Base-by-base conservation (phyloP, 2,797 vertebrate species). In the Aplochiton taeniatus region DNA sequence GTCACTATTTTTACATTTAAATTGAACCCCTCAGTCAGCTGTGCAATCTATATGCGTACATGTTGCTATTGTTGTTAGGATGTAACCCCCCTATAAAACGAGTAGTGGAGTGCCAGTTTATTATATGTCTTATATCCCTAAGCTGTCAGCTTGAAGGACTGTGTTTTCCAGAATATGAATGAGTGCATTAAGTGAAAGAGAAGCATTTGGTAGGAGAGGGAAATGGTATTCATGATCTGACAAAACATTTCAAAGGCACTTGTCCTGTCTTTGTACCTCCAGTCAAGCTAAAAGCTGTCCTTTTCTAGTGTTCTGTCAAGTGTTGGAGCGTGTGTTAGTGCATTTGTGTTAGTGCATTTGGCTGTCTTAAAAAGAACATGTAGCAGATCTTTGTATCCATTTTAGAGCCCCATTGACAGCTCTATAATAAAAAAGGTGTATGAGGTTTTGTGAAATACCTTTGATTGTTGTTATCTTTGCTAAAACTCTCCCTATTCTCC, bases 311-410 rank as follows among this genome's bases (percentile, higher is more conserved):
- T 19, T 42, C 18, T 14, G 45, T 48, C 49, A 48, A 8, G 43
- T 43, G 55, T 46, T 19, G 13, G n/a, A 53, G n/a, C n/a, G n/a
- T n/a, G 52, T 46, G 13, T 64, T 18, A 63, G 18, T 53, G 16
- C 51, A 50, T n/a, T 46, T n/a, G 52, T 46, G 13, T 64, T 18
- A 63, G 18, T 53, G 16, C 51, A 50, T 55, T 75, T 20, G 58
- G 65, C 41, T 55, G 64, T 11, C 41, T 31, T 54, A 43, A 70
- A 68, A 11, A 9, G 66, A 49, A 68, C 31, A 70, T 56, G 58
- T 12, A 6, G 45, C 17, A 43, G 59, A 16, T 10, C 49, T 61
- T 61, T 45, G 48, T 41, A 41, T 42, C 61, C 60, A 55, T 61
- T 51, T 4, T 46, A 51, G 53, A 14, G 18, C n/a, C 13, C n/a